Conservation (phyloP, 2,113 vertebrate genomes). For the Anser cygnoides region DNA sequence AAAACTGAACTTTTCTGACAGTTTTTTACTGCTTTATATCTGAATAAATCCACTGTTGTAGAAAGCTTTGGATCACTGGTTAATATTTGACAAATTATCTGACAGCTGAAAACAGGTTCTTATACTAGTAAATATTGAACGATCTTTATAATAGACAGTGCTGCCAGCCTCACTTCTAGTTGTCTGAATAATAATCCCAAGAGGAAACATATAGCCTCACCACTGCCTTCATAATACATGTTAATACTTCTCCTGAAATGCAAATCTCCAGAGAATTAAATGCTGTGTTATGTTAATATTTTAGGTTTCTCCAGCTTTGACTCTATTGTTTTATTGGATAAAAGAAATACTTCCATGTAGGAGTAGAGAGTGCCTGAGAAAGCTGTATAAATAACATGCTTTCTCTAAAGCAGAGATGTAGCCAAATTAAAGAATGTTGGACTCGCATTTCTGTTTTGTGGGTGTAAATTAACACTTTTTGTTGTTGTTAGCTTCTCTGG, state of each 20-base stretch:
- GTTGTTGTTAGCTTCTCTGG: constrained; percentile 68
- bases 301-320: constrained; percentile 51
- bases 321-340: constrained; percentile 59
- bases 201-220: neutral
- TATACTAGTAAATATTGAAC: neutral
- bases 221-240: neutral
- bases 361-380: constrained; percentile 31
- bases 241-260: constrained; percentile 37
- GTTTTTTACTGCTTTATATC: neutral
- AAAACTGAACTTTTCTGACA: neutral
- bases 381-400: constrained; percentile 42
- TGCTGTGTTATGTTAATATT: constrained; percentile 13
- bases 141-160: neutral
- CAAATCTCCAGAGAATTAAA: constrained; percentile 20
- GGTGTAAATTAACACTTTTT: constrained; percentile 77
- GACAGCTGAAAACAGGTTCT: neutral
- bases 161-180: neutral
- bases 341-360: constrained; percentile 44
- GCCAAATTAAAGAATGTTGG: constrained; percentile 68
- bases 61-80: neutral
- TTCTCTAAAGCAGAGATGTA: constrained; percentile 45
- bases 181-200: constrained; percentile 7
- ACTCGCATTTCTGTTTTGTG: constrained; percentile 68
- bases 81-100: constrained; percentile 5
- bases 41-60: neutral